Conservation (phyloP, 1,140 invertebrate genomes). For the Elysia chlorotica region DNA sequence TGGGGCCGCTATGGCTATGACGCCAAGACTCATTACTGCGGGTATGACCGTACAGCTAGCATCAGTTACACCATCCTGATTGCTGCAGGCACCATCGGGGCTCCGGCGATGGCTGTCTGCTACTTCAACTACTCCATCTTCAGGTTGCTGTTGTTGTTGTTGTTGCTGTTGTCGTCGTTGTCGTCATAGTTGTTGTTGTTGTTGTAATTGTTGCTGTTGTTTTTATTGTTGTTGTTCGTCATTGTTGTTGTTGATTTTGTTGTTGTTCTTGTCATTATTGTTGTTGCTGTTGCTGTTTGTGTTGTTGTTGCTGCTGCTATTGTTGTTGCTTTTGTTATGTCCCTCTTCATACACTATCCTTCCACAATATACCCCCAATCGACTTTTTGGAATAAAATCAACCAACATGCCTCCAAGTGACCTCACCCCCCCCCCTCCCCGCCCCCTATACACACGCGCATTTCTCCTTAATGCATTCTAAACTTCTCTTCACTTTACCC, state of each 20-base stretch:
- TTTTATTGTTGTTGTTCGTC: neutral
- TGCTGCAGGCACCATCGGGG: neutral
- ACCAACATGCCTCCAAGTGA: too few relatives aligned
- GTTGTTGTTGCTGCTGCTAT: neutral
- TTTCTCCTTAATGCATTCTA: neutral
- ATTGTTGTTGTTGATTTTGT: neutral
- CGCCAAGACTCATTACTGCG: constrained; percentile 18
- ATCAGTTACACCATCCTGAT: constrained; percentile 15
- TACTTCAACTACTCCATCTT: constrained; percentile 20
- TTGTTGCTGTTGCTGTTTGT: neutral
- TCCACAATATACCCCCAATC: too few relatives aligned
- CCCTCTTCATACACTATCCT: neutral
- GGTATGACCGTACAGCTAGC: constrained; percentile 12
- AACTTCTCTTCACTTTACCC: neutral
- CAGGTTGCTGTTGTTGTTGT: too few relatives aligned
- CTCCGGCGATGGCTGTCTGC: constrained; percentile 10
- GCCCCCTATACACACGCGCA: neutral
- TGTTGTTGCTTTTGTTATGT: neutral
- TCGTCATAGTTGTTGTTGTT: neutral
- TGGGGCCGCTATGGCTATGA: constrained; percentile 20
- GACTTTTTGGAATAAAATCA: too few relatives aligned
- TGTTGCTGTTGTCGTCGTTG: too few relatives aligned
- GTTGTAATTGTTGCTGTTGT: neutral
- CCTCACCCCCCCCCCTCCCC: neutral
- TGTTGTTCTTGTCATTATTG: neutral